Percentiles rank a stretch among this genome's conserved stretches.
phyloP scores from a whole-genome alignment of 2,888 invertebrate species.

The Apodemia duryi region DNA sequence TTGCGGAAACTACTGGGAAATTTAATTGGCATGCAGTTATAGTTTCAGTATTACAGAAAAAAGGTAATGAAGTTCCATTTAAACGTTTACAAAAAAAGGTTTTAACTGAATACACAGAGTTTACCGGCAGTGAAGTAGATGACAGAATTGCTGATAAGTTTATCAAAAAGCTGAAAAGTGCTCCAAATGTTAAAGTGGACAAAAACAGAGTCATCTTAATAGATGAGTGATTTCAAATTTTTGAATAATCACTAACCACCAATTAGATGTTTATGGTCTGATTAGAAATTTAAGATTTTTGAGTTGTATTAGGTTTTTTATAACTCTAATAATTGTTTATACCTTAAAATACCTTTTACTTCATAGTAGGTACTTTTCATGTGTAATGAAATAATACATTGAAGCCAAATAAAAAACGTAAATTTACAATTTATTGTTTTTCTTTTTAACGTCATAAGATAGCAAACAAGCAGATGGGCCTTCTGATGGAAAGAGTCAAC shows the following conservation, averaged over 20 bases:
- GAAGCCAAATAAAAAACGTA: conserved; percentile 6
- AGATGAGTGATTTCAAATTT: conserved; percentile 30
- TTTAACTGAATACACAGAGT: conserved; percentile 80
- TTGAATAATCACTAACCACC: neutral
- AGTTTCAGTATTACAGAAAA: conserved; percentile 67
- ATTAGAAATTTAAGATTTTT: conserved; percentile 10
- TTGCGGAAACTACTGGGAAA: conserved; percentile 46
- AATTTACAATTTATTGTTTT: neutral
- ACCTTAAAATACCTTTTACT: neutral
- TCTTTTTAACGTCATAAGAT: too few relatives aligned
- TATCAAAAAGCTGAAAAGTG: conserved; percentile 84
- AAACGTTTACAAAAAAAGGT: conserved; percentile 89
- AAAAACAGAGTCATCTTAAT: conserved; percentile 78
- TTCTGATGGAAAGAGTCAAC: too few relatives aligned
- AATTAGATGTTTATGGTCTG: conserved; percentile 11
- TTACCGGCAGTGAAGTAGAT: conserved; percentile 70
- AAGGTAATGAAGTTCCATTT: conserved; percentile 82
- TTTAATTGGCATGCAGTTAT: conserved; percentile 76
- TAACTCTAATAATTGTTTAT: conserved; percentile 2
- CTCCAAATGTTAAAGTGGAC: conserved; percentile 80
- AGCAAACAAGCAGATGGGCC: too few relatives aligned
- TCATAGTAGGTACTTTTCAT: conserved; percentile 5
- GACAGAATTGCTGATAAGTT: conserved; percentile 85
- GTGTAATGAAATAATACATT: conserved; percentile 10
- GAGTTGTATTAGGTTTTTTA: conserved; percentile 1